Evolutionary conservation across 2,797 vertebrate genomes (phyloP), one percentile per base, ranked within the genome.

Genomic region (Bovichtus diacanthus): DNA sequence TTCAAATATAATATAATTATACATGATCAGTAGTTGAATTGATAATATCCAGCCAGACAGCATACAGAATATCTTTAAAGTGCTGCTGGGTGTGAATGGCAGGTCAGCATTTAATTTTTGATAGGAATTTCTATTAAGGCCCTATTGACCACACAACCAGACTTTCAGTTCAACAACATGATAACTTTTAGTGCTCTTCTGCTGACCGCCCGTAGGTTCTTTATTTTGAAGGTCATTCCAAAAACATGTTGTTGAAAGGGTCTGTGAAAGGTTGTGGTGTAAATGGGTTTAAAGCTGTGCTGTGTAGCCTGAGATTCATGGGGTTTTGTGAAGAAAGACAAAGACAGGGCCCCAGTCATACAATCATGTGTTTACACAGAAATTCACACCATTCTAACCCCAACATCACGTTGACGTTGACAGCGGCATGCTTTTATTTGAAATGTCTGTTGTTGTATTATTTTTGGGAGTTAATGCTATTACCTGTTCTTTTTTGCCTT

Each of bases 291-390:
- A 81, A 60, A 85, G 86, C 68, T 85, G 83, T 90, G 77, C 77
- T 88, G 74, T 88, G 76, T 87, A 87, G 86, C 73, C 82, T 86
- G 70, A 88, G 86, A 90, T 90, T 88, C 68, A 81, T 87, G 87
- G 84, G 91, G 90, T 93, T 89, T 86, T 86, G 83, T 88, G 92
- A 93, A 96, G 93, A 94, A 94, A 95, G 93, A 93, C 93, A 93
- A 95, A 94, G 95, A 92, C 93, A 96, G 96, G 96, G 90, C 94
- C 92, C 94, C 95, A 95, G 84, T 94, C 98, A 98, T 97, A 96
- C 95, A 95, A 65, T 95, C 96, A 96, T 94, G 90, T 95, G 94
- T 96, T 97, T 96, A 98, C 96, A 97, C 97, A 97, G 97, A 99
- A 98, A 98, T 97, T 97, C 96, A 97, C 94, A 79, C 91, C 95